Evolutionary conservation across 1,140 invertebrate species (phyloP), one percentile per base, ranked within the genome.

Genomic region (Drosophila subpulchrella): DNA sequence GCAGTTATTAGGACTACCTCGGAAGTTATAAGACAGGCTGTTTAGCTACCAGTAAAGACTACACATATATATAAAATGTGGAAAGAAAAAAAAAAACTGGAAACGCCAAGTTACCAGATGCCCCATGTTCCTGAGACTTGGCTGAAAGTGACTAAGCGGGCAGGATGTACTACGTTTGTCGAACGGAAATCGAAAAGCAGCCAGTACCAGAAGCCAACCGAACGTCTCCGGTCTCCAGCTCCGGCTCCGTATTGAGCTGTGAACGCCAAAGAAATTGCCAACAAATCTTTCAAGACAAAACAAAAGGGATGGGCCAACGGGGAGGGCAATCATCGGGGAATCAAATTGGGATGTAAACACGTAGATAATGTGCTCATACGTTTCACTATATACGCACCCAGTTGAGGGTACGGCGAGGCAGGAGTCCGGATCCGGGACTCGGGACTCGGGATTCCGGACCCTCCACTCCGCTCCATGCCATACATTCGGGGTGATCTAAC

Each of bases 331-430:
- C 84, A 73, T 88, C 67, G 75, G 84, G 84, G 78, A 78, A 91
- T 91, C 78, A 91, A 91, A 91, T 91, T 89, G 78, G 90, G 89
- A 91, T 91, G 89, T 91, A 89, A 91, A 91, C 89, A 91, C 78
- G 78, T 81, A 89, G 89, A 91, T 91, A 91, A 91, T 91, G 78
- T 85, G 81, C 81, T 80, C 79, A 85, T 90, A 82, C 72, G 73
- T 86, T 90, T 90, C 78, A 86, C 75, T 86, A 68, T 86, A 68
- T 81, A 74, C 81, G 77, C 66, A 75, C 78, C 57, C 66, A 74
- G n/a, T 44, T 44, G 61, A n/a, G 50, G 27, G 34, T 3, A 44
- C 4, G 2, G 13, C 24, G 46, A 13, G 32, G 12, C 54, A 20
- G 20, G 47, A 38, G 7, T 11, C 15, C n/a, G 17, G 10, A 17